These are phyloP conservation scores for Miltochrista miniata DNA, from an alignment of 2,888 invertebrate genomes.

Conservation along the genomic window DNA sequence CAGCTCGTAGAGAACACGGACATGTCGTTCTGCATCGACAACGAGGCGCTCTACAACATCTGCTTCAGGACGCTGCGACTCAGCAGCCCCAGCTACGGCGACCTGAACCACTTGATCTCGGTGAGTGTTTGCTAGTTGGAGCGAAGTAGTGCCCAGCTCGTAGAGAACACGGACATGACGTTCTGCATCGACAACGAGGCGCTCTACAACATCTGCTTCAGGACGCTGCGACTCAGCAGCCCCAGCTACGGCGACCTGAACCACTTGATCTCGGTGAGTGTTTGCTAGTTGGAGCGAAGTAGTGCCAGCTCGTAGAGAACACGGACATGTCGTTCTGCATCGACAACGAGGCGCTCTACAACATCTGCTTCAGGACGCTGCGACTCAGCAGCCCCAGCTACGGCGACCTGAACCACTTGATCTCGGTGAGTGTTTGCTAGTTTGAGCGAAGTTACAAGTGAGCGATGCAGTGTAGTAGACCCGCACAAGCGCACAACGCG, in stretches of 20 bases:
- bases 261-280: slow-evolving; percentile 87
- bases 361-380: not conserved
- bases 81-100: not conserved
- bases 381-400: not conserved
- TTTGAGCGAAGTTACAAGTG: slow-evolving; percentile 85
- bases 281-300: not conserved
- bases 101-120: not conserved
- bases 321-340: not conserved
- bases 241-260: slow-evolving; percentile 93
- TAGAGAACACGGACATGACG: slow-evolving; percentile 90
- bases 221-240: slow-evolving; percentile 86
- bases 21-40: not conserved
- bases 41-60: not conserved
- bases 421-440: slow-evolving; percentile 41
- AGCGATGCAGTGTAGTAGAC: no score
- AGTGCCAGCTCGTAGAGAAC: no score
- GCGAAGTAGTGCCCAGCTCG: slow-evolving; percentile 88
- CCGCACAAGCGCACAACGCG: no score
- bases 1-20: not conserved
- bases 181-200: slow-evolving; percentile 92
- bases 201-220: slow-evolving; percentile 91
- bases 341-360: not conserved
- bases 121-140: slow-evolving; percentile 79
- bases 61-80: not conserved
- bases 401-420: not conserved